Evolutionary conservation across 2,888 invertebrate species (phyloP).

Genomic region (Drosophila eohydei): DNA sequence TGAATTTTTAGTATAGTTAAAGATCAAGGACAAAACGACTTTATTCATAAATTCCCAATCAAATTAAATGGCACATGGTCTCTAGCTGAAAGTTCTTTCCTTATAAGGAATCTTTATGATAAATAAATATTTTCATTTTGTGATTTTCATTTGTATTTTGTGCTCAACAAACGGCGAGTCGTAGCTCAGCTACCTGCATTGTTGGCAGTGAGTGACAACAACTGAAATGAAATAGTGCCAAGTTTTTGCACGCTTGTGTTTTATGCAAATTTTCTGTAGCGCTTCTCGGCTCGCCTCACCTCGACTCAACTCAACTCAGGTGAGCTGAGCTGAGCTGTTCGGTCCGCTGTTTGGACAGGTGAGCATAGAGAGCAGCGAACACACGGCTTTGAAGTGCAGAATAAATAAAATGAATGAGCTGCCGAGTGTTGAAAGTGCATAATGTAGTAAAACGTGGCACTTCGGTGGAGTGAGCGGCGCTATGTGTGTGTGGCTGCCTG

Average conservation of each 20-base stretch:
- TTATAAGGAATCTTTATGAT: not conserved
- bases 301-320: too few relatives aligned
- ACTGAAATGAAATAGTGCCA: conserved; percentile 69
- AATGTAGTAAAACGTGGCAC: conserved; percentile 60
- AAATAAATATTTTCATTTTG: not conserved
- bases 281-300: conserved; percentile 15
- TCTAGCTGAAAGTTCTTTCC: not conserved
- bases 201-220: conserved; percentile 22
- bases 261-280: conserved; percentile 67
- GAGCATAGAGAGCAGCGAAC: conserved; percentile 37
- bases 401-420: conserved; percentile 76
- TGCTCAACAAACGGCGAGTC: not conserved
- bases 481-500: not conserved
- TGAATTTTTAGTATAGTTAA: too few relatives aligned
- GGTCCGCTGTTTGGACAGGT: conserved; percentile 70
- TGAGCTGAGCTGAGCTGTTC: conserved; percentile 40
- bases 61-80: too few relatives aligned
- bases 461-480: not conserved
- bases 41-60: too few relatives aligned
- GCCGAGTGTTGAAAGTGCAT: conserved; percentile 74
- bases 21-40: too few relatives aligned
- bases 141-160: not conserved
- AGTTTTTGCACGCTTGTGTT: conserved; percentile 69
- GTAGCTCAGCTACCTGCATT: conserved; percentile 1
- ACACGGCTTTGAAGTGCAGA: conserved; percentile 74